Evolutionary conservation across 2,888 invertebrate genomes (phyloP).

Genomic region (Agriopis leucophaearia): DNA sequence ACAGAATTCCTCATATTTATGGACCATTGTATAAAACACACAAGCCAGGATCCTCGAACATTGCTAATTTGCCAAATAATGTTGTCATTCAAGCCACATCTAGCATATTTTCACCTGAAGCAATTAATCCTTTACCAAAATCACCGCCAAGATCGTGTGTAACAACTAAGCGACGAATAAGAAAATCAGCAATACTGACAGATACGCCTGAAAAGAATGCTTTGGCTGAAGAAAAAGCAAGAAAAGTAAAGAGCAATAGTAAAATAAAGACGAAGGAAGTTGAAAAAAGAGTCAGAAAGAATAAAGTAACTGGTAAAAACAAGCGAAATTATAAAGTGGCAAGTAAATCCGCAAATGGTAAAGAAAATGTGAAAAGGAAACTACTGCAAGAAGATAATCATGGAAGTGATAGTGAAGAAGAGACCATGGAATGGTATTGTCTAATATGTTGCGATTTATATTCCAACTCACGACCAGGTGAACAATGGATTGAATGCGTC

Average conservation of each 20-base stretch:
- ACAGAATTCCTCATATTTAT: slow-evolving; percentile 17
- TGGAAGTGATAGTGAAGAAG: slow-evolving; percentile 3
- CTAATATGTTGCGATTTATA: too few relatives aligned
- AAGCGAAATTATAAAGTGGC: background rate
- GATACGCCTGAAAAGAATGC: slow-evolving; percentile 37
- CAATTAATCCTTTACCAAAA: slow-evolving; percentile 18
- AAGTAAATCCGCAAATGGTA: background rate
- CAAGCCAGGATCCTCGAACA: slow-evolving; percentile 24
- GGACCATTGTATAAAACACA: slow-evolving; percentile 23
- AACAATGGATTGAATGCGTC: too few relatives aligned
- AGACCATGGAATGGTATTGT: background rate
- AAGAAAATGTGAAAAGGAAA: background rate
- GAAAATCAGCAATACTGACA: slow-evolving; percentile 34
- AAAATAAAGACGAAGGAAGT: background rate
- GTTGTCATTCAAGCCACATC: background rate
- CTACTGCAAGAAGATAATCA: background rate
- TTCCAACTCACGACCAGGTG: too few relatives aligned
- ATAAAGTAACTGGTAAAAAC: background rate
- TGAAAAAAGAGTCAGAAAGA: slow-evolving; percentile 8
- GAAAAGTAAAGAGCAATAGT: slow-evolving; percentile 31
- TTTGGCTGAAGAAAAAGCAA: slow-evolving; percentile 34
- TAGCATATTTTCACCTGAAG: slow-evolving; percentile 22
- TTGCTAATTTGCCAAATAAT: too few relatives aligned
- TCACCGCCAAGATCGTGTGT: slow-evolving; percentile 20
- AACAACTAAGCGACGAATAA: slow-evolving; percentile 32